Base-by-base conservation (phyloP, 2,113 vertebrate species). In the Eulacestoma nigropectus region DNA sequence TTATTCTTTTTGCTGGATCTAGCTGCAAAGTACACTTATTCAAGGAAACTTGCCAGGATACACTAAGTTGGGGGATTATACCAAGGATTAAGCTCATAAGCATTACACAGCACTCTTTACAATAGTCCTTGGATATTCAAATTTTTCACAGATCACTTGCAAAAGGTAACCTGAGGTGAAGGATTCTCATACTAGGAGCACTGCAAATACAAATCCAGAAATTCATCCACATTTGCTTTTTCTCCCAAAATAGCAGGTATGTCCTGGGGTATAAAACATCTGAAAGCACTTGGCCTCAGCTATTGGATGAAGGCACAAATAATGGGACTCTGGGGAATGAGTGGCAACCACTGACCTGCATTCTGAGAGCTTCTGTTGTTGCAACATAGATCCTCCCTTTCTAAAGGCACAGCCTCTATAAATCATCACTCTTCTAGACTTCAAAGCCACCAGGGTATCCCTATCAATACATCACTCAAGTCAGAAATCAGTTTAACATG, bases 401-500 rank as follows among this genome's bases (percentile, higher is more conserved):
- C 82, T 86, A 68, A 93, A 95, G 92, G 67, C 90, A 81, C 27
- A 89, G 65, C 26, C n/a, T 69, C 79, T 62, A 81, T 75, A 95
- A 96, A 95, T 96, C 92, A 92, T 52, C 79, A 60, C 76, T 69
- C 67, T 90, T 44, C 60, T 7, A 72, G 73, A 78, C 85, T 94
- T 96, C 92, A 96, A 96, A 96, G 93, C 56, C 83, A 56, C 47
- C 27, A 59, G 60, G 69, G 76, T 77, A 86, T 33, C 64, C 79
- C 74, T 89, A 75, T 87, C 89, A 94, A 55, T 85, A 89, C 50
- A 84, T 92, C 76, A 91, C 67, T 74, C 67, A 87, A 74, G 76
- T 89, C 50, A 89, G 73, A 96, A 74, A 96, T 89, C 84, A 90
- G 89, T 93, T 92, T 86, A 93, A 86, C 57, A 46, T 13, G n/a